These are phyloP conservation scores for Watsonalla binaria DNA, from an alignment of 2,888 invertebrate species.

Conservation along the genomic window DNA sequence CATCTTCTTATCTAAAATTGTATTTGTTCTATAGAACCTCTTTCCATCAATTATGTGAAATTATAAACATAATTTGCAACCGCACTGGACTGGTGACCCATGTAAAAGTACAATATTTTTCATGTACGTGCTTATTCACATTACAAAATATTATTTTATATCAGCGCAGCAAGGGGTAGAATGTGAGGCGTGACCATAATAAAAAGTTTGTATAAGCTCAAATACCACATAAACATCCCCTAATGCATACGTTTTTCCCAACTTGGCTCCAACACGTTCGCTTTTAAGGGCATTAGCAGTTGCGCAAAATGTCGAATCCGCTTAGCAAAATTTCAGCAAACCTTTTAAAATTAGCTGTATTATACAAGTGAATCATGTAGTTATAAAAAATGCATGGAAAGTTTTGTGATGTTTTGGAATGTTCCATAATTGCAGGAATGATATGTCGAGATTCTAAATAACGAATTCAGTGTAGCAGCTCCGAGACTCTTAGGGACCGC, in stretches of 20 bases:
- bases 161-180: slow-evolving; percentile 7
- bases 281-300: slow-evolving; percentile 34
- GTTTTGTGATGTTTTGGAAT: no score
- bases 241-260: slow-evolving; percentile 33
- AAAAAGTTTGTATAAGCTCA: slow-evolving; percentile 29
- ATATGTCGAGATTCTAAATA: slow-evolving; percentile 45
- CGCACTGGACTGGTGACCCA: no score
- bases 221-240: slow-evolving; percentile 14
- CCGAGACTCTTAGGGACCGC: slow-evolving; percentile 27
- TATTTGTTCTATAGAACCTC: no score
- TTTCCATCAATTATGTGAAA: no score
- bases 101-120: neutral
- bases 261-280: slow-evolving; percentile 26
- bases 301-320: slow-evolving; percentile 35
- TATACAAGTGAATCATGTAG: slow-evolving; percentile 1
- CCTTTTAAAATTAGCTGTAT: slow-evolving; percentile 22
- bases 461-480: slow-evolving; percentile 48
- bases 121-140: neutral
- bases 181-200: slow-evolving; percentile 22
- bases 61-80: no score
- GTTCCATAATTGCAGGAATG: slow-evolving; percentile 11
- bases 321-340: slow-evolving; percentile 27
- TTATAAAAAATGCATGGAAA: slow-evolving; percentile 11
- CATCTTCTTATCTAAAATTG: no score
- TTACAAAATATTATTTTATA: slow-evolving; percentile 9